Evolutionary conservation across 2,113 vertebrate species (phyloP), one percentile per base, ranked within the genome.

Genomic region (Chunga burmeisteri): DNA sequence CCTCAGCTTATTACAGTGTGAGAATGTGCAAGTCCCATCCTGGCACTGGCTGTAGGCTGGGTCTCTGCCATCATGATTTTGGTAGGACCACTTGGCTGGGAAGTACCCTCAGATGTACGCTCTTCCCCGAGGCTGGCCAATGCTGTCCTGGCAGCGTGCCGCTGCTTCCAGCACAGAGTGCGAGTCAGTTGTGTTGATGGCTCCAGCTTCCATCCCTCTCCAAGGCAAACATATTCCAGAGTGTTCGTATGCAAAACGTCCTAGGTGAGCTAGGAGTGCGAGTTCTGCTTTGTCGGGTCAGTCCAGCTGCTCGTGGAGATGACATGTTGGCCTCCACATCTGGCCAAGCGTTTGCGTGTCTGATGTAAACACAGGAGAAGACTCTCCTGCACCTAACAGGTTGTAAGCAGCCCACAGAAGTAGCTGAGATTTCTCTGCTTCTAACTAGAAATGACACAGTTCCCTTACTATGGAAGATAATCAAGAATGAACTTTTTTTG

Each of bases 131-230:
- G 44, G 75, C 46, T 13, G 47, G 47, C 32, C 5, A 0, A 19
- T 8, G 47, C 63, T 9, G 0, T 36, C 65, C 53, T 15, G 25
- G 47, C 67, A 11, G 7, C 1, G 2, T 49, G 83, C 34, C 1
- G 0, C 62, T 40, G 71, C 71, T 44, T 32, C 81, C 70, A 50
- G 62, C 66, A 7, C 7, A 1, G 29, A 14, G 26, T 20, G 13
- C 27, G 3, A 4, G 5, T 21, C 3, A 0, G 0, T 1, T 27
- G 78, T 15, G 20, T 30, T 53, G 65, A 7, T 2, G 5, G 53
- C 49, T 36, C 21, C 40, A 30, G 16, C 40, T 59, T 78, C 38
- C 73, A 78, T 32, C 61, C 3, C 0, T 50, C 18, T 44, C 18
- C 50, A 25, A 22, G 36, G 26, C 53, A 61, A 20, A 26, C 0